Base-by-base conservation (phyloP, 2,113 vertebrate species). In the Lycocorax pyrrhopterus region DNA sequence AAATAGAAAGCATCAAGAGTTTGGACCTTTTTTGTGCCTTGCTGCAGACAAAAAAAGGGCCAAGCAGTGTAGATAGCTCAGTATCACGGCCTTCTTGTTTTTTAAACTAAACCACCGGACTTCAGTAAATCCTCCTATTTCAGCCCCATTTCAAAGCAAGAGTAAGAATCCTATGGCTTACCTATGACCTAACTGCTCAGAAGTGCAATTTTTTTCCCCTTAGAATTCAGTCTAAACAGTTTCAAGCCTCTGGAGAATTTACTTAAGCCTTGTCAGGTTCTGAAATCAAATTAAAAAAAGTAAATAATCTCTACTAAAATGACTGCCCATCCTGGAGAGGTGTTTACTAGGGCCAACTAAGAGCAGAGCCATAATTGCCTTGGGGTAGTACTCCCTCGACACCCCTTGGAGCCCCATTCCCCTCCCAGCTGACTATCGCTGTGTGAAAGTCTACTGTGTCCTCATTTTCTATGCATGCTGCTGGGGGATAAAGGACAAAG, bases 181-280 rank as follows among this genome's bases (percentile, higher is more conserved):
- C 82, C 59, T 87, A 44, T 88, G 63, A 83, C 33, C 55, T 91
- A 90, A 77, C 39, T 67, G 46, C 59, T 91, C 82, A 80, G 35
- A 87, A 83, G 75, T 44, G 46, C 30, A 44, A 41, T 60, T 87
- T 79, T 1, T 0, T 76, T 91, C 83, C 72, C 53, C 43, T 83
- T 92, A 77, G 90, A 86, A 88, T 71, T 90, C 85, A 90, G 60
- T 66, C 72, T 90, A 72, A 94, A 81, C 56, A 86, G 17, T 83
- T 83, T 60, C 55, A 84, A 67, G 26, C 15, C 72, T 81, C 21
- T 23, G 39, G 76, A 86, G 76, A 88, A 92, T 86, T 86, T 71
- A 74, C 39, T 68, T 52, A 51, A 52, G 10, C 30, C 41, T 90
- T 84, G 55, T 26, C 47, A 74, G 17, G 29, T 59, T 90, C 76